These are phyloP conservation scores for Lytechinus pictus DNA, from an alignment of 35 echinoderm and acorn worm species.

Conservation along the genomic window DNA sequence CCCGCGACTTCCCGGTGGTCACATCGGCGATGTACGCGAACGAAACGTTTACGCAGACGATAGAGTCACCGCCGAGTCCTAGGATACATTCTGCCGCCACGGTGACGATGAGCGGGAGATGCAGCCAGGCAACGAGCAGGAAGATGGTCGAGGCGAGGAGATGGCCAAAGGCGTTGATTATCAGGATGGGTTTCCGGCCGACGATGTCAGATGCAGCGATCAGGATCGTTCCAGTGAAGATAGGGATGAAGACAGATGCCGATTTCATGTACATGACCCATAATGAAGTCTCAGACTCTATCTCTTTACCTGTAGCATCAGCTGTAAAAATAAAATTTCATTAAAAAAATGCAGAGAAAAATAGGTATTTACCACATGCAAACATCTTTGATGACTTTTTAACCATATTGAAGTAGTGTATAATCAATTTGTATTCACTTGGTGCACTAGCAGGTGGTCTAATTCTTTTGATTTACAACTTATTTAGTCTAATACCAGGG, in stretches of 20 bases:
- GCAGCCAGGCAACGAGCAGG: constrained; percentile 37
- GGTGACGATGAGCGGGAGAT: constrained; percentile 14
- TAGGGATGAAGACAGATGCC: constrained; percentile 51
- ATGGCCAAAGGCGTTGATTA: constrained; percentile 53
- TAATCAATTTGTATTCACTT: no score
- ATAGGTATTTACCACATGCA: no score
- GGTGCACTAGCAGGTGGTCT: no score
- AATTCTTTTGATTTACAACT: no score
- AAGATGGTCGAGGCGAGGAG: constrained; percentile 47
- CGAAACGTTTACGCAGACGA: constrained; percentile 8
- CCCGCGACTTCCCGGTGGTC: constrained; percentile 25
- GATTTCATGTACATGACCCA: constrained; percentile 72
- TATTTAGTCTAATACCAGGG: no score
- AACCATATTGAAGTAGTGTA: no score
- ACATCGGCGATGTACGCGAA: constrained; percentile 56
- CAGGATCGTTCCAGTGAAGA: constrained; percentile 44
- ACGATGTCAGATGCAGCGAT: constrained; percentile 55
- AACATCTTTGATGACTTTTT: no score
- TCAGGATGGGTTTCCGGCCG: constrained; percentile 60
- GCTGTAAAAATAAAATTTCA: neutral
- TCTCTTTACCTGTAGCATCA: constrained; percentile 27
- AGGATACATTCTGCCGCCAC: constrained; percentile 52
- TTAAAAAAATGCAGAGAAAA: no score
- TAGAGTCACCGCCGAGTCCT: constrained; percentile 46
- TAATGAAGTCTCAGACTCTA: constrained; percentile 62